phyloP scores from a whole-genome alignment of 2,797 vertebrate genomes.

The Parauchenoglanis ngamensis region DNA sequence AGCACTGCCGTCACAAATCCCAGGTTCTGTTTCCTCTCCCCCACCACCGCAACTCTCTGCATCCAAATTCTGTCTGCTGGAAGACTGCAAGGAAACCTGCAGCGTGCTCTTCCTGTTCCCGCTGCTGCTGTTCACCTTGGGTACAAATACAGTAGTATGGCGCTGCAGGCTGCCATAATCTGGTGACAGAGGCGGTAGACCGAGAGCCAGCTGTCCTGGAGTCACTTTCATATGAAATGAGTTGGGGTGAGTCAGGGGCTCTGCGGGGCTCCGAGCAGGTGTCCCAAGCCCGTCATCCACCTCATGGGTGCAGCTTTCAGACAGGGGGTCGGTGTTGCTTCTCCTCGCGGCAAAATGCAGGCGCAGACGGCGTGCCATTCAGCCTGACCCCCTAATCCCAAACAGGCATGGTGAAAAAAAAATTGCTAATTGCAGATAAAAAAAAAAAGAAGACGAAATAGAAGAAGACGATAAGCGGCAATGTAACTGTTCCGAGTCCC shows the following conservation, averaged over 20 bases:
- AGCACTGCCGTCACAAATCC: conserved; percentile 60
- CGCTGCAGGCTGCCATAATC: conserved; percentile 73
- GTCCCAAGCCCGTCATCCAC: conserved; percentile 69
- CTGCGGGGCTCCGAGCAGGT: conserved; percentile 68
- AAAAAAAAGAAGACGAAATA: background rate
- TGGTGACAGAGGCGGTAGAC: conserved; percentile 72
- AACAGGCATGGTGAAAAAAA: conserved; percentile 73
- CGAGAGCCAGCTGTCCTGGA: conserved; percentile 68
- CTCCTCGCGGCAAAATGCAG: conserved; percentile 90
- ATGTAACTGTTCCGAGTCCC: conserved; percentile 78
- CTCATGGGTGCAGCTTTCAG: conserved; percentile 81
- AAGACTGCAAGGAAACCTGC: conserved; percentile 86
- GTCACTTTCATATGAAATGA: conserved; percentile 83
- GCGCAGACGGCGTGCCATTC: conserved; percentile 90
- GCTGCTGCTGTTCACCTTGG: conserved; percentile 69
- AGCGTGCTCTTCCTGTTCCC: conserved; percentile 82
- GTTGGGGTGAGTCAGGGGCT: conserved; percentile 70
- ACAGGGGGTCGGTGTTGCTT: conserved; percentile 90
- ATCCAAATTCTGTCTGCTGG: conserved; percentile 69
- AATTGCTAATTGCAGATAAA: conserved; percentile 44
- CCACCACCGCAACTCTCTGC: conserved; percentile 58
- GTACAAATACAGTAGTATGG: conserved; percentile 75
- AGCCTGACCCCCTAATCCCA: conserved; percentile 80
- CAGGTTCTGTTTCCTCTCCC: conserved; percentile 69
- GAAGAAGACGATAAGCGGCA: conserved; percentile 56